Evolutionary conservation across 2,113 vertebrate species (phyloP).

Genomic region (Carassius carassius): DNA sequence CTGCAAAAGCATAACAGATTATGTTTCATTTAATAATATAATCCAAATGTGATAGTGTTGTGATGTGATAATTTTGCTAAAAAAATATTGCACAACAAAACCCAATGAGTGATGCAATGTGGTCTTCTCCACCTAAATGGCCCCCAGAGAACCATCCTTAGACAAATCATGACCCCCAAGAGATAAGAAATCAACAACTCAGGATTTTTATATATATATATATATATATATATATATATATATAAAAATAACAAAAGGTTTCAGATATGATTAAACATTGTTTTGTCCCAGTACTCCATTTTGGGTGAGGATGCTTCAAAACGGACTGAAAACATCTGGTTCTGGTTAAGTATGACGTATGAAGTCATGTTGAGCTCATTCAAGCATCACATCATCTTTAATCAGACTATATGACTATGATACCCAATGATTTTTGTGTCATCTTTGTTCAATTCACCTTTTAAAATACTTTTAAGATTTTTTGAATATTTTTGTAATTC

Average conservation of each 20-base stretch:
- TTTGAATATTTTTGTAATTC: background rate
- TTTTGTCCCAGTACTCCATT: slow-evolving; percentile 7
- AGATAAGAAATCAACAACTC: background rate
- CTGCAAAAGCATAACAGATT: background rate
- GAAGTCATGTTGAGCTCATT: slow-evolving; percentile 65
- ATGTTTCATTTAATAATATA: background rate
- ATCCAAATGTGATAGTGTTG: background rate
- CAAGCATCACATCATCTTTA: slow-evolving; percentile 40
- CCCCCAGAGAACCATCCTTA: background rate
- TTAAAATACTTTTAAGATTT: too few relatives aligned
- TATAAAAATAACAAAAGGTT: too few relatives aligned
- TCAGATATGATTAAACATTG: background rate
- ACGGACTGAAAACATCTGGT: slow-evolving; percentile 68
- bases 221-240: too few relatives aligned
- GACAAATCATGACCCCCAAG: background rate
- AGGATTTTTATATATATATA: too few relatives aligned
- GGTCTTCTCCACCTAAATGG: background rate
- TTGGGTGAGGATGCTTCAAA: background rate
- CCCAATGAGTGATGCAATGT: background rate
- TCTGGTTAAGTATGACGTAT: slow-evolving; percentile 65
- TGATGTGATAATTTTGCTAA: background rate
- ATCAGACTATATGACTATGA: background rate
- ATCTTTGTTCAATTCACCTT: too few relatives aligned
- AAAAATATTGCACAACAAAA: slow-evolving; percentile 19
- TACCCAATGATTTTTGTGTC: too few relatives aligned